Evolutionary conservation across 2,888 invertebrate species (phyloP).

Genomic region (Kuschelorhynchus macadamiae): DNA sequence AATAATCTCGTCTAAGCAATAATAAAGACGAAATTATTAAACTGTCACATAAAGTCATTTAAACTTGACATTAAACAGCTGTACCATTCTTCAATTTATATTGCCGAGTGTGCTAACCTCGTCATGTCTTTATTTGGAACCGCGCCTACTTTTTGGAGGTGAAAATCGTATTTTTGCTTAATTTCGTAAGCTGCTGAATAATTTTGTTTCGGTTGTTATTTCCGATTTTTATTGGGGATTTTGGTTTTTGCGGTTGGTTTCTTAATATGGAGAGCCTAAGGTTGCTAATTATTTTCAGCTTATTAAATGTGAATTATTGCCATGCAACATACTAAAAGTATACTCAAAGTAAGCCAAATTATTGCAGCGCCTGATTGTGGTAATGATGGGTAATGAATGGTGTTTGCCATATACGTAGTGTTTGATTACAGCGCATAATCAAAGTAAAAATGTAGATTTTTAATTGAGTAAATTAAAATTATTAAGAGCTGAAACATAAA

Average conservation of each 20-base stretch:
- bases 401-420: no score
- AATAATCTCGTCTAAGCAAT: conserved; percentile 15
- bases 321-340: no score
- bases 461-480: no score
- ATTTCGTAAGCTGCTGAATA: conserved; percentile 7
- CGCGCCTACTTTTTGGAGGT: conserved; percentile 32
- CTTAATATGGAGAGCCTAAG: conserved; percentile 15
- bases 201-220: conserved; percentile 2
- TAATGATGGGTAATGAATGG: no score
- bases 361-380: no score
- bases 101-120: conserved; percentile 18
- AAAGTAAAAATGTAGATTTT: no score
- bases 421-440: no score
- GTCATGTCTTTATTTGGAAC: conserved; percentile 19
- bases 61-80: conserved; percentile 32
- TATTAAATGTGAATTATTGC: no score
- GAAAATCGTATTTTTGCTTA: conserved; percentile 17
- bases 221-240: conserved; percentile 14
- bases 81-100: conserved; percentile 17
- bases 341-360: no score
- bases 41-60: conserved; percentile 24
- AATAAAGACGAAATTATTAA: conserved; percentile 27
- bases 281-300: conserved; percentile 2
- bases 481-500: no score
- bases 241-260: conserved; percentile 11